Conservation (phyloP, 2,797 vertebrate species). For the Mormyrus proboscirostris region DNA sequence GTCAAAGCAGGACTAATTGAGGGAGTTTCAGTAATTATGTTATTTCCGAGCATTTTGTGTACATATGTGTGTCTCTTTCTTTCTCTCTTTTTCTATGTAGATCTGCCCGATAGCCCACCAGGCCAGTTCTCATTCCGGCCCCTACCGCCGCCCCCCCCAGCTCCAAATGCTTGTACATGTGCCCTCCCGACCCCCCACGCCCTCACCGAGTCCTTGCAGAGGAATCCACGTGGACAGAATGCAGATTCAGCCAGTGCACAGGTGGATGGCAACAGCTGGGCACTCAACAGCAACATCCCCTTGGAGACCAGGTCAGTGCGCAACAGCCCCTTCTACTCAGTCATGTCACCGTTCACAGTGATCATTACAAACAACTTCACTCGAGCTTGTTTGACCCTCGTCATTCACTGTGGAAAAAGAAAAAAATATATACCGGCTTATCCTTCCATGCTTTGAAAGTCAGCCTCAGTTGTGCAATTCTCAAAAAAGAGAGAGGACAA, state of each 20-base stretch:
- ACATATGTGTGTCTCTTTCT: not conserved
- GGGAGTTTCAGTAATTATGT: not conserved
- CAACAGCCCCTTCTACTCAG: not conserved
- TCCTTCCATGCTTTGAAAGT: not conserved
- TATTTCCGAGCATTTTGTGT: not conserved
- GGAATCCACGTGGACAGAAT: slow-evolving; percentile 71
- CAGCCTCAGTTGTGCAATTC: not conserved
- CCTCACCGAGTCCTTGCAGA: slow-evolving; percentile 64
- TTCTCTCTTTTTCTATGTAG: slow-evolving; percentile 46
- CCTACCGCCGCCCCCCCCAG: slow-evolving; percentile 65
- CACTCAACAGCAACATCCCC: slow-evolving; percentile 79
- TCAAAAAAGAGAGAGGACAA: not conserved
- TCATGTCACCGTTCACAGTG: not conserved
- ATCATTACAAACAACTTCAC: not conserved
- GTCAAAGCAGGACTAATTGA: not conserved
- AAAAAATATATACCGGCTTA: not conserved
- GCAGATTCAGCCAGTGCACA: slow-evolving; percentile 56
- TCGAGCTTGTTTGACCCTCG: not conserved
- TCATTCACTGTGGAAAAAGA: not conserved
- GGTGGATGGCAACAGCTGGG: slow-evolving; percentile 68
- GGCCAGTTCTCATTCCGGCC: slow-evolving; percentile 76
- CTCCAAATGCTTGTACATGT: slow-evolving; percentile 69
- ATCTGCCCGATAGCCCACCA: slow-evolving; percentile 65
- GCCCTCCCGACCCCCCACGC: slow-evolving; percentile 58
- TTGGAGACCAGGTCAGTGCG: slow-evolving; percentile 74